Conservation (phyloP, 2,888 invertebrate genomes). For the Cepaea hortensis region DNA sequence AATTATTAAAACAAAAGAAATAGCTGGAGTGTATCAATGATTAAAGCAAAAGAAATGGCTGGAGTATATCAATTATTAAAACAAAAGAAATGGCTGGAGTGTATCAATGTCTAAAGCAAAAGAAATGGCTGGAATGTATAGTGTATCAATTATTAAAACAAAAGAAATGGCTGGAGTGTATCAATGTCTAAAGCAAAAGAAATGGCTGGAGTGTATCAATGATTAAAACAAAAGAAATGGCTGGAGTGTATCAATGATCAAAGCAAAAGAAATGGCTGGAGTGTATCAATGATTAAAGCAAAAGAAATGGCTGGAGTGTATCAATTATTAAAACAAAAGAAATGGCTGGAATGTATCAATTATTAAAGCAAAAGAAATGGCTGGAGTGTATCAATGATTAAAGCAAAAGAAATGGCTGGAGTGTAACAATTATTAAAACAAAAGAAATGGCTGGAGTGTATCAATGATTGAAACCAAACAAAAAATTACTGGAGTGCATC, state of each 20-base stretch:
- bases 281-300: too few relatives aligned
- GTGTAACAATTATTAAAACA: too few relatives aligned
- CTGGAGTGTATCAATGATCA: conserved; percentile 53
- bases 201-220: background rate
- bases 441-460: background rate
- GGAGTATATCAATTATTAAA: background rate
- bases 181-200: background rate
- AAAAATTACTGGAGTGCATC: background rate
- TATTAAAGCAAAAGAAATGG: conserved; percentile 25
- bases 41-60: background rate
- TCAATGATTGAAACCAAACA: background rate
- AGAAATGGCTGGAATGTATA: background rate
- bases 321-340: background rate
- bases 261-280: background rate
- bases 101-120: background rate
- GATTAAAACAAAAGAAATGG: conserved; percentile 30
- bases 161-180: background rate
- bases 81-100: conserved; percentile 55
- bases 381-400: conserved; percentile 53
- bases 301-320: background rate
- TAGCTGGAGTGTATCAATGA: background rate
- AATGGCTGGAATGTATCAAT: background rate
- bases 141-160: too few relatives aligned
- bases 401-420: background rate
- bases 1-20: too few relatives aligned